phyloP scores from a whole-genome alignment of 1,140 invertebrate species.

The Camponotus floridanus region DNA sequence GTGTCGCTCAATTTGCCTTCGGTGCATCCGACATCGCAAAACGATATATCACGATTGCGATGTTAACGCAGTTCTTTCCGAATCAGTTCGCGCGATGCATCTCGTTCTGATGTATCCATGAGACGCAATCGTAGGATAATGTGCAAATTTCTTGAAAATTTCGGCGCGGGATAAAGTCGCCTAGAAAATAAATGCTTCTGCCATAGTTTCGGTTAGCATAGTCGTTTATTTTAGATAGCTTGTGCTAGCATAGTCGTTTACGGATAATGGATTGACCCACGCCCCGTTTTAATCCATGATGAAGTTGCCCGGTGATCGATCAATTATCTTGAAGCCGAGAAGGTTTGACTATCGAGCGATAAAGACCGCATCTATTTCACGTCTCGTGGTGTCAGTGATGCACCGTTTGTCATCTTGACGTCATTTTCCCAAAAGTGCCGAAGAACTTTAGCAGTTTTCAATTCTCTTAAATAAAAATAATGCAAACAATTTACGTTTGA shows the following conservation, averaged over 20 bases:
- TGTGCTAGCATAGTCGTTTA: constrained; percentile 40
- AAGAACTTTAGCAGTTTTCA: not conserved
- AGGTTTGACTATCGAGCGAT: constrained; percentile 47
- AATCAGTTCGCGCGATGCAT: constrained; percentile 6
- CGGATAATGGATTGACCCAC: constrained; percentile 54
- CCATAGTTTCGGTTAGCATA: not conserved
- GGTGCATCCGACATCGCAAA: not conserved
- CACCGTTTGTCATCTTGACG: not conserved
- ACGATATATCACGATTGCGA: not conserved
- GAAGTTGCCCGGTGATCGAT: constrained; percentile 56
- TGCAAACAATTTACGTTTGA: not conserved
- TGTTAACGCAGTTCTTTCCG: constrained; percentile 12
- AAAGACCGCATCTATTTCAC: constrained; percentile 40
- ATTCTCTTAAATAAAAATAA: not conserved
- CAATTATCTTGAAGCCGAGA: constrained; percentile 47
- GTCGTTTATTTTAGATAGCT: constrained; percentile 33
- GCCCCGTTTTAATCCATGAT: constrained; percentile 52
- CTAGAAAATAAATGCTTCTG: constrained; percentile 6
- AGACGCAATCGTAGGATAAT: not conserved
- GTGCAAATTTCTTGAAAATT: constrained; percentile 11
- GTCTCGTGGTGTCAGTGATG: not conserved
- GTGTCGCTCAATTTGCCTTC: constrained; percentile 34
- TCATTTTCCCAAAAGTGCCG: not conserved
- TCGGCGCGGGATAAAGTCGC: not conserved
- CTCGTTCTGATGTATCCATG: not conserved